Base-by-base conservation (phyloP, 1,140 invertebrate species). In the Trichogramma pretiosum region DNA sequence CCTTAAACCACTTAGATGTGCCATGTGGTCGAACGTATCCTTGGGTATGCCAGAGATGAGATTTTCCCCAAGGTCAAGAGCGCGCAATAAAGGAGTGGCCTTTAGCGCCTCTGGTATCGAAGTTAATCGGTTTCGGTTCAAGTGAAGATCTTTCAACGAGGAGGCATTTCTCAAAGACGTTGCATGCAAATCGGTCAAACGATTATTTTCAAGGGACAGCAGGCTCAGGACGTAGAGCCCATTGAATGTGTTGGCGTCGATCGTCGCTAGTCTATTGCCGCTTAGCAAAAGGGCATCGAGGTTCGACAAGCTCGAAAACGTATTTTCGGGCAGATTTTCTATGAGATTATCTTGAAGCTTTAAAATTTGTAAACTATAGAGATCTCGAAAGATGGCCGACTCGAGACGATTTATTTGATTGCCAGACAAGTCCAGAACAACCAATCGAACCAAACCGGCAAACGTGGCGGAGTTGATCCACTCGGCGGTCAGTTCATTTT, bases 391-490 rank as follows among this genome's bases (percentile, higher is more conserved):
- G 28, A 89, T 79, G 13, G 82, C 79, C 8, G 84, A 74, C 64
- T 90, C 86, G 42, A 93, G 70, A 63, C 84, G 83, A 8, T 76
- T 78, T 34, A 93, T 82, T 56, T 81, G 77, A 62, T 93, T 93
- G 55, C 78, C 77, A 3, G 87, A 88, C 10, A 93, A 71, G 65
- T 92, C 87, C 30, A 93, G 70, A 47, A 87, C 81, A 5, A 88
- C 79, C 5, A 93, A 74, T 35, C 86, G 76, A 48, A 87, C 82
- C 5, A 93, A 73, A 37, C 87, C 87, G 22, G 80, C 76, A 68
- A 94, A 92, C 4, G 89, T 92, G 5, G 85, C 87, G 1, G 83
- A 79, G 61, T 89, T 90, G 28, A 89, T 84, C 90, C 85, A 94
- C 60, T 87, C 87, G 34, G 80, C 80, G 24, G 85, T 86, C 22